Conservation (phyloP, 2,113 vertebrate genomes). For the Mola mola region DNA sequence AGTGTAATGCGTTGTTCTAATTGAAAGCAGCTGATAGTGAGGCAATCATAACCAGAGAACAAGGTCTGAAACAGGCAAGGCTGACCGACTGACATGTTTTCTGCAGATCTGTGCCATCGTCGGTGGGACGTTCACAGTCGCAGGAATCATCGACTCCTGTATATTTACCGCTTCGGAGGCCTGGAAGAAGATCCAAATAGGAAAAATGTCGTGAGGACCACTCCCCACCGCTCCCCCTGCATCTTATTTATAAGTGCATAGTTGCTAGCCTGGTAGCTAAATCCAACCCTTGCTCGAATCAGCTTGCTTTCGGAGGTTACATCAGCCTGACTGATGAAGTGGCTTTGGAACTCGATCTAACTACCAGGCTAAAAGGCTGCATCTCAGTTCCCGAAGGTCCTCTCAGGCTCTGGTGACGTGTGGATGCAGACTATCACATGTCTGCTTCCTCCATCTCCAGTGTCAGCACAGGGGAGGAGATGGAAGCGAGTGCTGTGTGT, state of each 20-base stretch:
- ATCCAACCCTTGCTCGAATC: conserved; percentile 43
- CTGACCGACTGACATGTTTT: conserved; percentile 13
- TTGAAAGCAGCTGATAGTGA: conserved; percentile 16
- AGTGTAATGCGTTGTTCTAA: conserved; percentile 16
- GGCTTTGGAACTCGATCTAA: conserved; percentile 47
- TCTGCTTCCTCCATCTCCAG: conserved; percentile 42
- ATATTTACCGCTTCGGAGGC: conserved; percentile 99
- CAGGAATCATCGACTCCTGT: conserved; percentile 97
- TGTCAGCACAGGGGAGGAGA: conserved; percentile 27
- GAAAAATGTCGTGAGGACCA: conserved; percentile 89
- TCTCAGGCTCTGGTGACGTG: conserved; percentile 47
- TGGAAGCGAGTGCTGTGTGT: not conserved
- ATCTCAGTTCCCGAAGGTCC: conserved; percentile 52
- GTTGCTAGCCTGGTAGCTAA: conserved; percentile 62
- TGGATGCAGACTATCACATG: conserved; percentile 48
- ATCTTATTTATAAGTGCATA: conserved; percentile 64
- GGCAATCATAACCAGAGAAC: not conserved
- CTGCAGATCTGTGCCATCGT: conserved; percentile 97
- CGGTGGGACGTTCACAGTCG: conserved; percentile 97
- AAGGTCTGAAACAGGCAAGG: not conserved
- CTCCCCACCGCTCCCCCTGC: conserved; percentile 4
- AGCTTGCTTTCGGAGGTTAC: conserved; percentile 38
- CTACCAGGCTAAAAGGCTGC: conserved; percentile 54
- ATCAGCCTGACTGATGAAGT: conserved; percentile 26
- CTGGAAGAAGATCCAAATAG: conserved; percentile 99